Evolutionary conservation across 2,888 invertebrate species (phyloP).

Genomic region (Cryptocephalus primarius): DNA sequence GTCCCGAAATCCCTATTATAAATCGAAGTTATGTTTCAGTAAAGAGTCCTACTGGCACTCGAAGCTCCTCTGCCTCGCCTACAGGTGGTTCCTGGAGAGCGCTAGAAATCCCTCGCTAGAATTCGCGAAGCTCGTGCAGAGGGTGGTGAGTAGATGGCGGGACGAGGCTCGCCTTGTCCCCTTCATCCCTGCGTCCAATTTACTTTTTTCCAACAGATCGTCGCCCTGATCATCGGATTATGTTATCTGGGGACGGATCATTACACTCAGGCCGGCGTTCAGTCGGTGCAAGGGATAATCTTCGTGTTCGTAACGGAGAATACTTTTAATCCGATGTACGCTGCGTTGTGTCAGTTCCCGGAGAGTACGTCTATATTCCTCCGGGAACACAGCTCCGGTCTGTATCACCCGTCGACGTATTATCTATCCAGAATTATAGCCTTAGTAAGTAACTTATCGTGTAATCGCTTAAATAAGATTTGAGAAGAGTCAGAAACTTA

Average conservation of each 20-base stretch:
- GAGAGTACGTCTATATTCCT: slow-evolving; percentile 68
- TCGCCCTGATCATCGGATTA: slow-evolving; percentile 69
- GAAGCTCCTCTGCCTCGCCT: slow-evolving; percentile 65
- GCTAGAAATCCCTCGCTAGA: slow-evolving; percentile 74
- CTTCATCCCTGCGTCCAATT: neutral
- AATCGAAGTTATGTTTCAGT: slow-evolving; percentile 30
- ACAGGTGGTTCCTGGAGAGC: slow-evolving; percentile 62
- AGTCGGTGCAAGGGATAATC: slow-evolving; percentile 77
- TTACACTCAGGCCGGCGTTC: slow-evolving; percentile 69
- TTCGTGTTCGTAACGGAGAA: slow-evolving; percentile 85
- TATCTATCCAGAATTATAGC: slow-evolving; percentile 71
- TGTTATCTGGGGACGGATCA: slow-evolving; percentile 70
- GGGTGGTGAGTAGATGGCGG: slow-evolving; percentile 53
- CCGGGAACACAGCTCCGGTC: slow-evolving; percentile 70
- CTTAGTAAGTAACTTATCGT: slow-evolving; percentile 49
- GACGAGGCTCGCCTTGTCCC: neutral
- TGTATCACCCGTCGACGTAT: slow-evolving; percentile 71
- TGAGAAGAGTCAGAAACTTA: too few species aligned
- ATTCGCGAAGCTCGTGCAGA: slow-evolving; percentile 64
- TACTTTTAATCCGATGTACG: slow-evolving; percentile 86
- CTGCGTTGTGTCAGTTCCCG: slow-evolving; percentile 75
- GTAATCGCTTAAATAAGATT: too few species aligned
- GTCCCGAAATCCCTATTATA: neutral
- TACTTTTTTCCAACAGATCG: slow-evolving; percentile 38
- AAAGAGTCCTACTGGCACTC: slow-evolving; percentile 57